These are phyloP conservation scores for Ageneiosus marmoratus DNA, from an alignment of 2,113 vertebrate species.

Conservation along the genomic window DNA sequence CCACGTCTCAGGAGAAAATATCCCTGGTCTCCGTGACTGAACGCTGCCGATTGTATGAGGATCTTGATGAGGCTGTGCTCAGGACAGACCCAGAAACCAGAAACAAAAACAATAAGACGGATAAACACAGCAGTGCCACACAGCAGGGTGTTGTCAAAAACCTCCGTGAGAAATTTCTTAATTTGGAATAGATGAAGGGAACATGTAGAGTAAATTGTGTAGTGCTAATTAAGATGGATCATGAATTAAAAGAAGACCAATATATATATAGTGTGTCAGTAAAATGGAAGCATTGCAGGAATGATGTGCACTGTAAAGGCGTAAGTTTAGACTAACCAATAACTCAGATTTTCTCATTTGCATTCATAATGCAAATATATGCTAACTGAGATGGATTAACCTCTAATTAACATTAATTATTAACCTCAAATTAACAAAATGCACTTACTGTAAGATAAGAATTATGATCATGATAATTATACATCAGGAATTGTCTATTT, in stretches of 20 bases:
- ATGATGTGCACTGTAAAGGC: neutral
- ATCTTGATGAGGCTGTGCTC: slow-evolving; percentile 66
- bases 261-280: too few relatives aligned
- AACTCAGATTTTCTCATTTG: neutral
- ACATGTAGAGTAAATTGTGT: neutral
- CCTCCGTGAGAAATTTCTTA: slow-evolving; percentile 87
- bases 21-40: slow-evolving; percentile 78
- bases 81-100: slow-evolving; percentile 1
- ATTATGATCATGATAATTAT: too few relatives aligned
- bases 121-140: slow-evolving; percentile 38
- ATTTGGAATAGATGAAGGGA: slow-evolving; percentile 62
- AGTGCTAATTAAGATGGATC: too few relatives aligned
- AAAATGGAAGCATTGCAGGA: too few relatives aligned
- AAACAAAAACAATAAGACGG: slow-evolving; percentile 34
- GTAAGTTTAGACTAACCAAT: neutral
- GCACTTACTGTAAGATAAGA: neutral
- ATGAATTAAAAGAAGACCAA: too few relatives aligned
- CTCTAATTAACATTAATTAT: neutral
- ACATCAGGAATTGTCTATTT: neutral
- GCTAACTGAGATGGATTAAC: neutral
- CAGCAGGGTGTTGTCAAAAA: slow-evolving; percentile 82
- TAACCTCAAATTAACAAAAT: neutral
- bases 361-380: neutral
- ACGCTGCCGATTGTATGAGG: slow-evolving; percentile 80
- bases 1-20: slow-evolving; percentile 80